Evolutionary conservation across 2,888 invertebrate genomes (phyloP), one percentile per base, ranked within the genome.

Genomic region (Stenchaetothrips biformis): DNA sequence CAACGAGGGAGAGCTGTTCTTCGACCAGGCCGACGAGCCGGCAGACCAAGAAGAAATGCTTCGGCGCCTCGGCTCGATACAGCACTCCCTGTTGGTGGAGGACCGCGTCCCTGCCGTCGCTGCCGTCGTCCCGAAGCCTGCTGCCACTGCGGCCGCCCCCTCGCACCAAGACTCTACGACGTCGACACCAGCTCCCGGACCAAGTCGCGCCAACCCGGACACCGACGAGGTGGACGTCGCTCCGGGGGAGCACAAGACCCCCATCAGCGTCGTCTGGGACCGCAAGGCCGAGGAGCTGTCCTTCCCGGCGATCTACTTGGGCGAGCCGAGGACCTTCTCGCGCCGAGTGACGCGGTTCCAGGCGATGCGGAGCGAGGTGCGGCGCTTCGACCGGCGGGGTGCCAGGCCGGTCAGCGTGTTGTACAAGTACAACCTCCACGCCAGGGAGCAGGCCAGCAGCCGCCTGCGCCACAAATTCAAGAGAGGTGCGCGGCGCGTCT

Each of bases 201-300:
- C 49, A 9, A 49, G 49, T 13, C 62, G 18, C 13, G 18, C 18
- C 62, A 62, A 62, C 62, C 62, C 62, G 62, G 62, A 62, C 62
- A 62, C 62, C 62, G 62, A 62, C 62, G 62, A 62, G 62, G 62
- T 62, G 62, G 62, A 62, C 18, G 62, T n/a, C n/a, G n/a, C n/a
- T n/a, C n/a, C n/a, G n/a, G n/a, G n/a, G n/a, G n/a, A n/a, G n/a
- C n/a, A n/a, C n/a, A n/a, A n/a, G n/a, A n/a, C n/a, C n/a, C n/a
- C n/a, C n/a, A n/a, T n/a, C n/a, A n/a, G n/a, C n/a, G n/a, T n/a
- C n/a, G n/a, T n/a, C n/a, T n/a, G n/a, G n/a, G n/a, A n/a, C n/a
- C n/a, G n/a, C n/a, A n/a, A n/a, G n/a, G n/a, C n/a, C n/a, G n/a
- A n/a, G n/a, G n/a, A n/a, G n/a, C n/a, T n/a, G n/a, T n/a, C n/a